Base-by-base conservation (phyloP, 2,888 invertebrate species). In the Thecophora atra region DNA sequence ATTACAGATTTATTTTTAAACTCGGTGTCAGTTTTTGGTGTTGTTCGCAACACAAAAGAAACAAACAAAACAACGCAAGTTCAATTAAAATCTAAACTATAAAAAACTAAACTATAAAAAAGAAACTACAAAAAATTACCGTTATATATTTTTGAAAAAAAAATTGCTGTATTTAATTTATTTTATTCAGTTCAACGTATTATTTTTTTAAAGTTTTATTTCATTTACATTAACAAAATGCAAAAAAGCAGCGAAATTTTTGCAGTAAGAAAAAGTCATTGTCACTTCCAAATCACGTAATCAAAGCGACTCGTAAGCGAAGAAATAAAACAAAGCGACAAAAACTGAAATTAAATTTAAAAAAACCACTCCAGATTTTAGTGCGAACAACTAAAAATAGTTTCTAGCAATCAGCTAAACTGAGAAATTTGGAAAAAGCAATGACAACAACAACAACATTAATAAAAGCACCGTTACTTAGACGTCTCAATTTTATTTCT, bases 1-100 rank as follows among this genome's bases (percentile, higher is more conserved):
- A 63, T 62, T 70, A 52, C 24, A 63, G 70, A 70, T 62, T 70
- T 70, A 70, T 70, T 70, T 70, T 63, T 70, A 70, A 70, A 70
- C 62, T 52, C 21, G 62, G 70, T 70, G 62, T 37, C 52, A 52
- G 62, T 63, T 63, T 70, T 70, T 19, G 21, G 28, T 7, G 21
- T 21, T 19, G 21, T 21, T 21, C 19, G 11, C 11, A 21, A 54
- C 11, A 6, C 21, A n/a, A 8, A 54, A n/a, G 54, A 24, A 54
- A 54, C 4, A 24, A 15, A 54, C 11, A 17, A 52, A 52, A 17
- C 19, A 52, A 52, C n/a, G n/a, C n/a, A n/a, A n/a, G n/a, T n/a
- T n/a, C n/a, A n/a, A n/a, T n/a, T n/a, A n/a, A n/a, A n/a, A n/a
- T n/a, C n/a, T n/a, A n/a, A n/a, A n/a, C n/a, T n/a, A n/a, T n/a